phyloP scores from a whole-genome alignment of 2,797 vertebrate genomes.

The Hipposideros larvatus region DNA sequence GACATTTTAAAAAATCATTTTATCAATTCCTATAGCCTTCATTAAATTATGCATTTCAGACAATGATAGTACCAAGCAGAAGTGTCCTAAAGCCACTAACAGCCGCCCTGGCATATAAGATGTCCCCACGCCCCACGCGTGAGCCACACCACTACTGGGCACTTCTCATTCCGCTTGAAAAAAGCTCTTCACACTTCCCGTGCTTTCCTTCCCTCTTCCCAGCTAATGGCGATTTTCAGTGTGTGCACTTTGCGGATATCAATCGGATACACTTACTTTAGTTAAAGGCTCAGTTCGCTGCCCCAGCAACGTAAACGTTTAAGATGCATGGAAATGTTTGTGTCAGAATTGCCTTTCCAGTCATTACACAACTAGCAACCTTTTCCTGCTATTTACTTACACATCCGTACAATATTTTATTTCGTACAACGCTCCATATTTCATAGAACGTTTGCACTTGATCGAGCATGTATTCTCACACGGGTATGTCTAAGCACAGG shows the following conservation, averaged over 20 bases:
- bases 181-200: fast-evolving
- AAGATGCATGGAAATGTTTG: background rate
- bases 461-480: background rate
- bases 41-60: slow-evolving; percentile 12
- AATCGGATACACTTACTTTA: background rate
- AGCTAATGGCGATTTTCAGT: background rate
- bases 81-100: background rate
- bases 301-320: background rate
- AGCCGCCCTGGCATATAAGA: background rate
- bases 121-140: too few relatives aligned
- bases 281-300: background rate
- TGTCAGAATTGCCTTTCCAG: background rate
- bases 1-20: background rate
- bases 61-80: background rate
- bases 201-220: background rate
- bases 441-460: background rate
- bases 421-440: background rate
- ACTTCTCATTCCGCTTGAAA: background rate
- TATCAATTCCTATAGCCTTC: background rate
- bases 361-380: background rate
- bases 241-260: background rate
- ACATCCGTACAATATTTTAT: background rate
- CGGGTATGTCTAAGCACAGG: background rate
- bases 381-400: background rate
- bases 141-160: fast-evolving